phyloP scores from a whole-genome alignment of 2,113 vertebrate genomes.

The Crotalus horridus region DNA sequence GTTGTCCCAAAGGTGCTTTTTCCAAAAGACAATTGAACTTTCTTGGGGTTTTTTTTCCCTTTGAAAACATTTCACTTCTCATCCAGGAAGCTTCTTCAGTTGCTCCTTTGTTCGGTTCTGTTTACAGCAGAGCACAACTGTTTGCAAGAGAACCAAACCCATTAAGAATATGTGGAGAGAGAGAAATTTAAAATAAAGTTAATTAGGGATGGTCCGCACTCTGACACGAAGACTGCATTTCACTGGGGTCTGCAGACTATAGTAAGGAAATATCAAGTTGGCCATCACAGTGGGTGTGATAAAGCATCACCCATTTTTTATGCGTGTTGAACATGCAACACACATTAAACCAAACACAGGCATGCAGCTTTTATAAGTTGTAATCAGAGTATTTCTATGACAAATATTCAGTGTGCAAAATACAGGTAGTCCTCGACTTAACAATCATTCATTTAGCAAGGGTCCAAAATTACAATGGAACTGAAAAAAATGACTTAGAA shows the following conservation, averaged over 20 bases:
- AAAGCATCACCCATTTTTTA: not conserved
- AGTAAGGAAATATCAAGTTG: too few relatives aligned
- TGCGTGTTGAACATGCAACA: not conserved
- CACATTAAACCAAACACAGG: not conserved
- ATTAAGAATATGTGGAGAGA: not conserved
- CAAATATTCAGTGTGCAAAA: not conserved
- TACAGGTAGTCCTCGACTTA: too few relatives aligned
- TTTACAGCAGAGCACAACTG: not conserved
- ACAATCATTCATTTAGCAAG: too few relatives aligned
- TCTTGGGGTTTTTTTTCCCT: not conserved
- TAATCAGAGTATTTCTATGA: not conserved
- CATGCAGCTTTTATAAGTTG: not conserved
- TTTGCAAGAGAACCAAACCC: not conserved
- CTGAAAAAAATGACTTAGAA: too few relatives aligned
- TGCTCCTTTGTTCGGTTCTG: not conserved
- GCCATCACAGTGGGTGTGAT: too few relatives aligned
- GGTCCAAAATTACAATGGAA: too few relatives aligned
- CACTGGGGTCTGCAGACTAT: not conserved
- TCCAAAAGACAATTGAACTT: not conserved
- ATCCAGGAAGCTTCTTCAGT: not conserved
- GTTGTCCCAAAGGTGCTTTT: not conserved
- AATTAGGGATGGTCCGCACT: not conserved
- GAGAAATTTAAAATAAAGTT: not conserved
- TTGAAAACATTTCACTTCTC: not conserved
- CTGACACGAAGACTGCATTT: not conserved